phyloP scores from a whole-genome alignment of 1,140 invertebrate genomes.

The Apis florea region DNA sequence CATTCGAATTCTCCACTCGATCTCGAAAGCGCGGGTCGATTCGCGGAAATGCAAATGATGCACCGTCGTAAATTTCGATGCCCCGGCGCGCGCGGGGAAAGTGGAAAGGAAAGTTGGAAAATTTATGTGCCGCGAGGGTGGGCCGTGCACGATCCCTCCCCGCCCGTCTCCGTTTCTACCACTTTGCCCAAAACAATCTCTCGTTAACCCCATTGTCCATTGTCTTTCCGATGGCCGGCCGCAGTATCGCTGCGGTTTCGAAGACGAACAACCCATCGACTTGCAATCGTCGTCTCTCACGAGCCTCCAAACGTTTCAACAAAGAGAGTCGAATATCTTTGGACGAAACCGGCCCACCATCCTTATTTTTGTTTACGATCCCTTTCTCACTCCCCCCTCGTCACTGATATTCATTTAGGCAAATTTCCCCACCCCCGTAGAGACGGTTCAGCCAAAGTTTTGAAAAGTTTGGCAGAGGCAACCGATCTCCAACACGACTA shows the following conservation, averaged over 20 bases:
- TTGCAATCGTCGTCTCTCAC: constrained; percentile 8
- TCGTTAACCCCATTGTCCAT: constrained; percentile 18
- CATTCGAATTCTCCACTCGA: background rate
- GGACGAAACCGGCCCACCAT: background rate
- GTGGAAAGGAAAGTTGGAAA: constrained; percentile 28
- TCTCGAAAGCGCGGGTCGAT: background rate
- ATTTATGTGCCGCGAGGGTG: constrained; percentile 4
- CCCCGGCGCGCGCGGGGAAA: background rate
- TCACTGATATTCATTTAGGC: background rate
- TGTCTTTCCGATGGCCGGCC: constrained; percentile 16
- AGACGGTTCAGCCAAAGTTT: too few species aligned
- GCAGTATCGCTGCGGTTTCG: constrained; percentile 17
- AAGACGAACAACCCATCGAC: constrained; percentile 15
- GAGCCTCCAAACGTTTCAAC: background rate
- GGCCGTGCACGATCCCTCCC: background rate
- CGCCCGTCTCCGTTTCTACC: constrained; percentile 1
- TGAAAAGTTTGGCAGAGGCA: background rate
- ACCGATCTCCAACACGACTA: background rate
- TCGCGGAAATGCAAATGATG: constrained; percentile 24
- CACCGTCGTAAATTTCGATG: constrained; percentile 12
- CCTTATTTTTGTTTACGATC: too few species aligned
- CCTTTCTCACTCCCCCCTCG: background rate
- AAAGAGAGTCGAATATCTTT: background rate
- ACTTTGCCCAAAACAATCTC: constrained; percentile 33
- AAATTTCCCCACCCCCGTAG: background rate